phyloP scores from a whole-genome alignment of 2,888 invertebrate species.

The Xanthorhoe designata region DNA sequence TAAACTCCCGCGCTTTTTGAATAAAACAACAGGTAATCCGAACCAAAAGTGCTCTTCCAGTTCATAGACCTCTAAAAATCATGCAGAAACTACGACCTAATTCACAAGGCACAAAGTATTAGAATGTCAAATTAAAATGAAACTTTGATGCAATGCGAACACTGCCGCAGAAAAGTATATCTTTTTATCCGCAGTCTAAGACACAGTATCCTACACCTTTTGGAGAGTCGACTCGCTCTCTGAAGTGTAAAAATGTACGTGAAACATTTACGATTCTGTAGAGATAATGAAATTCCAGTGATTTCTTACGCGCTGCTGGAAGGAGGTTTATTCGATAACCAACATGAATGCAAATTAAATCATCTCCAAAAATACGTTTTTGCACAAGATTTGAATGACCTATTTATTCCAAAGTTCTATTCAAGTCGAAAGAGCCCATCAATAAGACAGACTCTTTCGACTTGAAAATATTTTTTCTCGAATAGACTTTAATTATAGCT shows the following conservation, averaged over 20 bases:
- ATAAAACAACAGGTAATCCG: conserved; percentile 20
- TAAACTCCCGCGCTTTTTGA: conserved; percentile 8
- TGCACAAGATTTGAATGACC: conserved; percentile 7
- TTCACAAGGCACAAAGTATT: conserved; percentile 8
- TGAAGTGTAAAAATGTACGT: conserved; percentile 17
- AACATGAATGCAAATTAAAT: conserved; percentile 19
- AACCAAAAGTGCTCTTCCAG: conserved; percentile 1
- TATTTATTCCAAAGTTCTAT: background rate
- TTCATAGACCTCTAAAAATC: background rate
- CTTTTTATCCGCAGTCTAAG: conserved; percentile 4
- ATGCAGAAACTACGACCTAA: conserved; percentile 4
- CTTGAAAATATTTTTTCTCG: background rate
- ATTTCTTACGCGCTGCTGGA: conserved; percentile 16
- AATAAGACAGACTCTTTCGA: background rate
- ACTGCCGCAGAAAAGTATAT: background rate
- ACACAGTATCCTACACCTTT: background rate
- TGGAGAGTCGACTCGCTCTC: background rate
- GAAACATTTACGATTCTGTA: conserved; percentile 20
- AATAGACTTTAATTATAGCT: background rate
- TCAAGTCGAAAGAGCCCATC: too few species aligned
- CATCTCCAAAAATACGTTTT: conserved; percentile 3
- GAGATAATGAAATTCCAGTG: conserved; percentile 30
- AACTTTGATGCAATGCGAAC: conserved; percentile 1
- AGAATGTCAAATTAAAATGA: conserved; percentile 15
- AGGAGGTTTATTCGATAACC: conserved; percentile 21